Evolutionary conservation across 2,797 vertebrate genomes (phyloP).

Genomic region (Miichthys miiuy): DNA sequence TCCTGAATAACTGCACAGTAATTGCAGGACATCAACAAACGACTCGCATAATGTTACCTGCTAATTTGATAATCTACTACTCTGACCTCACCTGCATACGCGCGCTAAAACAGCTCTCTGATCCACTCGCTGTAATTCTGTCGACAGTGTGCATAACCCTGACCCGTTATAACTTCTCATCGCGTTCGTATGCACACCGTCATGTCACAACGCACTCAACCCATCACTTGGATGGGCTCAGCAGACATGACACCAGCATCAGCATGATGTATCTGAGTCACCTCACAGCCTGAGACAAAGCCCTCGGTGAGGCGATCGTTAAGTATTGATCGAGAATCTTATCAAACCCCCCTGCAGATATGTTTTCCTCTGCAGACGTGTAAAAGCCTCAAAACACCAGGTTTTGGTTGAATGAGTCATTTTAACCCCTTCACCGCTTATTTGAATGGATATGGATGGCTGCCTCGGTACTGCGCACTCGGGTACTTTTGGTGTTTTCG

Average conservation of each 20-base stretch:
- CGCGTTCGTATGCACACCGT: not conserved
- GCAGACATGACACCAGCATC: slow-evolving; percentile 24
- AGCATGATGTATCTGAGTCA: slow-evolving; percentile 5
- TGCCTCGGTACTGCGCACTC: no score
- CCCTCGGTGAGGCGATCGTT: slow-evolving; percentile 2
- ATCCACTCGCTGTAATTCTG: not conserved
- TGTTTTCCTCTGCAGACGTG: not conserved
- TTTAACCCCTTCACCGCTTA: slow-evolving; percentile 18
- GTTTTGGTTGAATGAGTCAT: not conserved
- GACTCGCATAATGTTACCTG: slow-evolving; percentile 26
- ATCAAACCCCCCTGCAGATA: slow-evolving; percentile 49
- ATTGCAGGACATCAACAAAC: slow-evolving; percentile 19
- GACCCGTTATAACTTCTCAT: slow-evolving; percentile 5
- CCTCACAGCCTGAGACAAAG: slow-evolving; percentile 15
- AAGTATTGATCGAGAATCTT: slow-evolving; percentile 51
- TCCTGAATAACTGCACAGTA: slow-evolving; percentile 15
- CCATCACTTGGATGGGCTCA: not conserved
- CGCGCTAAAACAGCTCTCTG: not conserved
- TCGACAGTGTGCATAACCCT: not conserved
- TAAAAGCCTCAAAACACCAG: slow-evolving; percentile 6
- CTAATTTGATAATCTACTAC: slow-evolving; percentile 18
- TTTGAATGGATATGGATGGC: no score
- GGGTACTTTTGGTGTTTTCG: no score
- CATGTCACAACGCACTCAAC: slow-evolving; percentile 4
- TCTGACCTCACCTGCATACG: not conserved